Percentiles rank a stretch among this genome's conserved stretches.
Conservation (phyloP, 2,888 invertebrate species). For the Venusia cambrica region DNA sequence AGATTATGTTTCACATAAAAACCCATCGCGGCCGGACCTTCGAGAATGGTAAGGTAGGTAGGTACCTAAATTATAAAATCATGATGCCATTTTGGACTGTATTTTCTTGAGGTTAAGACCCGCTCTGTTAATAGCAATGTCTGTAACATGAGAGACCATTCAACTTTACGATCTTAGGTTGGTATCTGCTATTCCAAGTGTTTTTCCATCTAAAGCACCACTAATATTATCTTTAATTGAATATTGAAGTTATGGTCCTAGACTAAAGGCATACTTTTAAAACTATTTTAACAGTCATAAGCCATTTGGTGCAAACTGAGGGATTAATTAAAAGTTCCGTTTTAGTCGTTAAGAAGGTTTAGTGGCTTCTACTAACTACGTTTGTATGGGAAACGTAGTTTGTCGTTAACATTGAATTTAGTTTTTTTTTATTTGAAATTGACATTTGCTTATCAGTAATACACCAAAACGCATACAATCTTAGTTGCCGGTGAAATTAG, state of each 20-base stretch:
- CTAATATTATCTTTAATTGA: conserved; percentile 22
- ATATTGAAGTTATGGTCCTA: conserved; percentile 16
- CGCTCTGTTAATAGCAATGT: conserved; percentile 7
- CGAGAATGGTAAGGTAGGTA: conserved; percentile 3
- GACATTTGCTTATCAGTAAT: too few species aligned
- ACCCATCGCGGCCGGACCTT: conserved; percentile 14
- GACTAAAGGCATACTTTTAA: conserved; percentile 9
- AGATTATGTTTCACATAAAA: conserved; percentile 22
- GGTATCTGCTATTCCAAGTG: conserved; percentile 18
- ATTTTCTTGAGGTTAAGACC: conserved; percentile 9
- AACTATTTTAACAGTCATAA: conserved; percentile 9
- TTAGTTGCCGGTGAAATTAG: too few species aligned
- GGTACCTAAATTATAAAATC: too few species aligned
- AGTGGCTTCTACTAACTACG: conserved; percentile 16
- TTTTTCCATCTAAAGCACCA: conserved; percentile 21
- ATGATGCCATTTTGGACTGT: conserved; percentile 17
- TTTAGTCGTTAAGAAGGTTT: conserved; percentile 16
- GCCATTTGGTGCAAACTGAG: conserved; percentile 9
- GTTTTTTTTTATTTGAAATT: too few species aligned
- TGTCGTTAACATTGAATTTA: too few species aligned
- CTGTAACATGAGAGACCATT: conserved; percentile 22
- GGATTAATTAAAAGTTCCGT: conserved; percentile 25
- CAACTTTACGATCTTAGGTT: conserved; percentile 22
- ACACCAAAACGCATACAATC: too few species aligned
- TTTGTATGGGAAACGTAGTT: too few species aligned